Evolutionary conservation across 1,140 invertebrate genomes (phyloP), one percentile per base, ranked within the genome.

Genomic region (Holotrichia oblita): DNA sequence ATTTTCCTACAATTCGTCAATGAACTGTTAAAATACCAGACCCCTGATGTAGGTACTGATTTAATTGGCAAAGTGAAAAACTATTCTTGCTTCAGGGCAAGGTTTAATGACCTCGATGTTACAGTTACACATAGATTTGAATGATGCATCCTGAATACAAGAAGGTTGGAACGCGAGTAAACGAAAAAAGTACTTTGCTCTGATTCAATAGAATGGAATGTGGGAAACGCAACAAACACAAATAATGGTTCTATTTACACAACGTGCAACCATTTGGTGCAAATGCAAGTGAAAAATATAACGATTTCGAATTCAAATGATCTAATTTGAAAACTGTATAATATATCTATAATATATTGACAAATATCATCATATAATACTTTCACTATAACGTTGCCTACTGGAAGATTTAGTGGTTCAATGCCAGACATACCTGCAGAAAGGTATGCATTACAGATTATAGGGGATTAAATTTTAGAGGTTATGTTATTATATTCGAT

Each of bases 61-160:
- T 69, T 27, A 69, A 69, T 69, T 69, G 27, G 27, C 22, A 69
- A 24, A 0, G 27, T 69, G 20, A 34, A 69, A 69, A 69, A 69
- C 61, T 22, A 69, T 27, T 69, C 10, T 27, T 22, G 48, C 61
- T 69, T 69, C 27, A 27, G 22, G 22, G 22, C 22, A 69, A 69
- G 27, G 61, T 69, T 69, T 69, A 69, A 69, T 27, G 61, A 69
- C 61, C 61, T 34, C 61, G 27, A 69, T 27, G 61, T 69, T 69
- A 69, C 61, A 34, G 61, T 69, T 69, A 69, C 22, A 69, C 22
- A 7, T 14, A 69, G 20, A 69, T 69, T 69, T 69, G 61, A 69
- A 69, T 69, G 61, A 34, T 69, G 61, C 61, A 69, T 69, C 24
- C 61, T 10, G 22, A 22, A 69, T 69, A 69, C 27, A 27, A 55